Evolutionary conservation across 1,140 invertebrate genomes (phyloP).

Genomic region (honey bee (Apis mellifera)): DNA sequence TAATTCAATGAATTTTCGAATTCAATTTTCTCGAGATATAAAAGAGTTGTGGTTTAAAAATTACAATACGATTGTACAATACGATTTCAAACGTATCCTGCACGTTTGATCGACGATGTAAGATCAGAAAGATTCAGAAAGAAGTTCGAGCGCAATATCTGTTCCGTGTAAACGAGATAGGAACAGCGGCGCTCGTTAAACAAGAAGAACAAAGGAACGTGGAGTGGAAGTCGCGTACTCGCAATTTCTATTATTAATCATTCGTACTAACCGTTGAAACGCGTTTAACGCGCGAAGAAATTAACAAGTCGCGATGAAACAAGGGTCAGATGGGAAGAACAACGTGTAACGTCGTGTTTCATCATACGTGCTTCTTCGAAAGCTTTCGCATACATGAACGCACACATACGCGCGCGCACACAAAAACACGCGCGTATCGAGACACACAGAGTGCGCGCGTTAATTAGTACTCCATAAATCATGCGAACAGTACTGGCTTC

Average conservation of each 20-base stretch:
- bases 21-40: no score
- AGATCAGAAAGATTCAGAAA: no score
- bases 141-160: no score
- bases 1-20: no score
- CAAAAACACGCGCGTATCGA: conserved; percentile 34
- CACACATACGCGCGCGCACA: conserved; percentile 9
- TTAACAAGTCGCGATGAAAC: conserved; percentile 37
- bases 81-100: no score
- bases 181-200: not conserved
- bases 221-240: not conserved
- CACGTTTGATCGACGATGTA: no score
- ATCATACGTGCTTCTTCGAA: conserved; percentile 1
- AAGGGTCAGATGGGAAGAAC: not conserved
- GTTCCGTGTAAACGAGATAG: not conserved
- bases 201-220: not conserved
- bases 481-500: conserved; percentile 63
- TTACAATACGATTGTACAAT: no score
- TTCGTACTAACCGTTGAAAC: not conserved
- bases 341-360: conserved; percentile 11
- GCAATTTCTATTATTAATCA: conserved; percentile 4
- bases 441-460: conserved; percentile 57
- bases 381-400: conserved; percentile 28
- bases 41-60: no score
- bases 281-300: not conserved
- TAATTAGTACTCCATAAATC: conserved; percentile 70